Evolutionary conservation across 1,140 invertebrate species (phyloP).

Genomic region (Leptinotarsa undecemlineata): DNA sequence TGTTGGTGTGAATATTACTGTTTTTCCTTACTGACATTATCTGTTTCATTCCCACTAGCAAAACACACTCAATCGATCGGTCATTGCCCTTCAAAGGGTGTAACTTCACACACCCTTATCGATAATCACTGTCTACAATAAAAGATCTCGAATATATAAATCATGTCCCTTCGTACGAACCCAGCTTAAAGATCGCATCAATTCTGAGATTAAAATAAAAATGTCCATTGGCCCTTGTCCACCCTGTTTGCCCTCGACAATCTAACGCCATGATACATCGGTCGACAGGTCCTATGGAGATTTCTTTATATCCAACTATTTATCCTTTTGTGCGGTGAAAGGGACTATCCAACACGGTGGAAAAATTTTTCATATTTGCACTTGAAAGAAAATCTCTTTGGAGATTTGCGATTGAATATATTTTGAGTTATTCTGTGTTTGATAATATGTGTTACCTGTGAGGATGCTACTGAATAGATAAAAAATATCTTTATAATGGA

Average conservation of each 20-base stretch:
- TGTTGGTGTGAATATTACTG: too few relatives aligned
- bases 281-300: neutral
- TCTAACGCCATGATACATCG: constrained; percentile 20
- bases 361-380: constrained; percentile 8
- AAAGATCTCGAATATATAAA: constrained; percentile 5
- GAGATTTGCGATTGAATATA: neutral
- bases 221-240: constrained; percentile 13
- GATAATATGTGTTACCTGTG: too few relatives aligned
- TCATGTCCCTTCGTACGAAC: neutral
- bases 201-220: constrained; percentile 23
- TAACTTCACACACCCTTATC: neutral
- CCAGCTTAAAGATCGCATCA: constrained; percentile 22
- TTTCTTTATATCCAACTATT: constrained; percentile 13
- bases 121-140: neutral
- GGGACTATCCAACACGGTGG: neutral
- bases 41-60: too few relatives aligned
- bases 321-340: neutral
- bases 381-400: neutral
- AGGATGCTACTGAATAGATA: too few relatives aligned
- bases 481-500: too few relatives aligned
- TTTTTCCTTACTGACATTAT: too few relatives aligned
- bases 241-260: constrained; percentile 19
- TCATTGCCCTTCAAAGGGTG: neutral
- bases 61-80: too few relatives aligned
- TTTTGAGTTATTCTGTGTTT: neutral